Percentiles rank a stretch among this genome's conserved stretches.
These are phyloP conservation scores for Hypothenemus hampei DNA, from an alignment of 1,140 invertebrate genomes.

Conservation along the genomic window DNA sequence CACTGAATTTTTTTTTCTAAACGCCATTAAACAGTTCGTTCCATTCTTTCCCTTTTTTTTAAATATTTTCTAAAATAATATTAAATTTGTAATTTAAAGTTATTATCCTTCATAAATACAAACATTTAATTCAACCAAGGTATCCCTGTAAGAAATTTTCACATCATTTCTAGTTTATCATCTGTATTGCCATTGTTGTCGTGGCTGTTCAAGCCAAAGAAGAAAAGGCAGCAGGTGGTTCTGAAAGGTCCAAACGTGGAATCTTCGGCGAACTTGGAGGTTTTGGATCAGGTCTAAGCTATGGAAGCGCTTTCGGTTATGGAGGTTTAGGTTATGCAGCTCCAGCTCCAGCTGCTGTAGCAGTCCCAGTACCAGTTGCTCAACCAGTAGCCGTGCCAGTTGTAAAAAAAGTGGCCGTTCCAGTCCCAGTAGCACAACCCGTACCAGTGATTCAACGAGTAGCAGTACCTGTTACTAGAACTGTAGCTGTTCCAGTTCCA, in stretches of 20 bases:
- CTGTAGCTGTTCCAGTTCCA: slow-evolving; percentile 18
- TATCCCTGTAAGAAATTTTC: not conserved
- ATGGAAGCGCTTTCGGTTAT: slow-evolving; percentile 3
- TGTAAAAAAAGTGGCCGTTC: slow-evolving; percentile 15
- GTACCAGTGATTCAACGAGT: slow-evolving; percentile 14
- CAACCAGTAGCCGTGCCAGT: slow-evolving; percentile 22
- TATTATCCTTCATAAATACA: too few relatives aligned
- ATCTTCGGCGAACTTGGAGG: slow-evolving; percentile 26
- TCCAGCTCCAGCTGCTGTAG: not conserved
- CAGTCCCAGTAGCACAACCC: slow-evolving; percentile 23
- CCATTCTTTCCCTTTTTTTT: not conserved
- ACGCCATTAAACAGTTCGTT: too few relatives aligned
- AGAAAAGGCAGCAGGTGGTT: not conserved
- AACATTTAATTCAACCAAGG: too few relatives aligned
- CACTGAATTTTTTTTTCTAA: too few relatives aligned
- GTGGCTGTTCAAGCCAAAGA: slow-evolving; percentile 5
- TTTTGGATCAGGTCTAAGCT: not conserved
- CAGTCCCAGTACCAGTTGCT: slow-evolving; percentile 18
- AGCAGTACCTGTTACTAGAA: slow-evolving; percentile 12
- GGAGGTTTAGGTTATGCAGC: not conserved
- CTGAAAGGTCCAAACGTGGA: slow-evolving; percentile 27
- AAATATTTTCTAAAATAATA: not conserved
- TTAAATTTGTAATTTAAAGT: too few relatives aligned
- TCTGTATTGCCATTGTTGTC: not conserved
- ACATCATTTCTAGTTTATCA: not conserved